Percentiles rank a stretch among this genome's conserved stretches.
These are phyloP conservation scores for Helarctos malayanus DNA, from an alignment of 2,797 vertebrate species.

Conservation along the genomic window DNA sequence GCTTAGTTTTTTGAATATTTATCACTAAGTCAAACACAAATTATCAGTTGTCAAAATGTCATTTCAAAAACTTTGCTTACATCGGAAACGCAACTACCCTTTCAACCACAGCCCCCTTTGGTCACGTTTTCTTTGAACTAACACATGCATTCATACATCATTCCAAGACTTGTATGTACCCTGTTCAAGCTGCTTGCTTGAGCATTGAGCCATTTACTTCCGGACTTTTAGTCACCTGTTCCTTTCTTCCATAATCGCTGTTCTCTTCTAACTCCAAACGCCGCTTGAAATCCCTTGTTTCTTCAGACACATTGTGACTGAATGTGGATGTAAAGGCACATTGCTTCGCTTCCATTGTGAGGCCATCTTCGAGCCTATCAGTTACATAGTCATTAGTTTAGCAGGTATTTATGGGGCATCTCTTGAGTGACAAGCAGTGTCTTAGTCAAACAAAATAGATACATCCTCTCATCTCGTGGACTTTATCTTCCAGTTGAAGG, in stretches of 20 bases:
- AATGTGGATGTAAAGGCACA: not conserved
- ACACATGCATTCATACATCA: not conserved
- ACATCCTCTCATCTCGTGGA: not conserved
- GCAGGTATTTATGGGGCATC: not conserved
- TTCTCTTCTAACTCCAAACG: not conserved
- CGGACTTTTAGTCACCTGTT: not conserved
- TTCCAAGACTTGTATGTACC: not conserved
- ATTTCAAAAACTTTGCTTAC: not conserved
- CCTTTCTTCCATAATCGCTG: not conserved
- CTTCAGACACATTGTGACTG: not conserved
- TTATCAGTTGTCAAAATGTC: not conserved
- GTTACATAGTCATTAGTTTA: not conserved
- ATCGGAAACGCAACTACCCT: not conserved
- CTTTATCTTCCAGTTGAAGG: not conserved
- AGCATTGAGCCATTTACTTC: not conserved
- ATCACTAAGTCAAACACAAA: not conserved
- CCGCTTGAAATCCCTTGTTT: not conserved
- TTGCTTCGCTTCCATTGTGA: not conserved
- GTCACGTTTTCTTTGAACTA: not conserved
- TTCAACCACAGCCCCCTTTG: not conserved
- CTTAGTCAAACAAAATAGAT: not conserved
- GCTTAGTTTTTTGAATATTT: constrained; percentile 38
- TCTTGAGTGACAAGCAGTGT: not conserved
- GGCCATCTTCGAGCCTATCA: not conserved
- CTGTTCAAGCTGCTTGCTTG: not conserved